Conservation (phyloP, 2,797 vertebrate species). For the Pelochelys cantorii region DNA sequence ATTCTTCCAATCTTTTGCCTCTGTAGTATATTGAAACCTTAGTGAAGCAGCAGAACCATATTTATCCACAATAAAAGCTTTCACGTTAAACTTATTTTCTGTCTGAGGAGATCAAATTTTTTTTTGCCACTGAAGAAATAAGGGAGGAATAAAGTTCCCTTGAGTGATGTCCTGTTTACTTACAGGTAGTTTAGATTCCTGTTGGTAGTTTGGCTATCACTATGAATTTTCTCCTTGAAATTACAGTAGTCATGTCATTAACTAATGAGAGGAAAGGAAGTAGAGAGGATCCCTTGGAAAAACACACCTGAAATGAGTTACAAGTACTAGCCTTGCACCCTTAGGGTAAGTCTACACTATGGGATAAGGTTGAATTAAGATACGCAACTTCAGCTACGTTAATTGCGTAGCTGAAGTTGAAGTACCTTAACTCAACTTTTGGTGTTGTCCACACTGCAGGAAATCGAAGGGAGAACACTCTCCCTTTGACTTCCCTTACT, state of each 20-base stretch:
- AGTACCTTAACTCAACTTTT: too few species aligned
- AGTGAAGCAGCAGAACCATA: background rate
- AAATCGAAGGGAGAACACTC: too few species aligned
- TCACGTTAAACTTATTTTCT: background rate
- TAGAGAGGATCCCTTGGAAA: background rate
- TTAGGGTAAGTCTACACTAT: too few species aligned
- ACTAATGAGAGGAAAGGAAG: background rate
- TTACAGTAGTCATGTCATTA: background rate
- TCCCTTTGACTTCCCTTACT: too few species aligned
- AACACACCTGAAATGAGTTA: background rate
- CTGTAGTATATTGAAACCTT: background rate
- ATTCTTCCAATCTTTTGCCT: background rate
- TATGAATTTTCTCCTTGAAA: background rate
- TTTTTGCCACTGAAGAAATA: background rate
- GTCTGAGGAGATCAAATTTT: background rate
- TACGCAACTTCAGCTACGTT: too few species aligned
- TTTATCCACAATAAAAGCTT: background rate
- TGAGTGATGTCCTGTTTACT: background rate
- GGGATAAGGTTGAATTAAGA: too few species aligned
- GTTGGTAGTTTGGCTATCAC: background rate
- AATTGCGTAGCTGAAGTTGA: too few species aligned
- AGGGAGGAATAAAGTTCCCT: background rate
- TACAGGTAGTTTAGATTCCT: background rate
- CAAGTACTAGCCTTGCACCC: background rate
- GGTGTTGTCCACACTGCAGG: too few species aligned